These are phyloP conservation scores for Zaprionus lineosus DNA, from an alignment of 2,888 invertebrate species.

Conservation along the genomic window DNA sequence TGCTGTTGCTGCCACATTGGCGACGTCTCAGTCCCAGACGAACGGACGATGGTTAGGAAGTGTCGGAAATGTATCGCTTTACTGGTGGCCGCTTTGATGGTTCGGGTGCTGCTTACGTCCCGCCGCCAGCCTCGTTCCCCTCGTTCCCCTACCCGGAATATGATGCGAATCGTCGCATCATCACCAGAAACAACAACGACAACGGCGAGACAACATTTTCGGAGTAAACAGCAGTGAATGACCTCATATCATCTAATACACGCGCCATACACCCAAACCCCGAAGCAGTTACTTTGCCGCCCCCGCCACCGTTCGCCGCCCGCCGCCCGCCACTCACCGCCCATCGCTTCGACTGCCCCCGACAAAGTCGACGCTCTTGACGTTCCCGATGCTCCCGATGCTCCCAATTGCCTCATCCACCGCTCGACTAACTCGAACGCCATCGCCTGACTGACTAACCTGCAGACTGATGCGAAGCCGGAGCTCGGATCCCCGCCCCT, in stretches of 20 bases:
- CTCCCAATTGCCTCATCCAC: no score
- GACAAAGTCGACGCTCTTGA: no score
- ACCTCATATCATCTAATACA: constrained; percentile 81
- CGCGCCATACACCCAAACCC: constrained; percentile 76
- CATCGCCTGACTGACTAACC: constrained; percentile 48
- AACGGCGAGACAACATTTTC: constrained; percentile 77
- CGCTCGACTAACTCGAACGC: not conserved
- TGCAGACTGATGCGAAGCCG: constrained; percentile 61
- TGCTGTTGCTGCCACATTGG: not conserved
- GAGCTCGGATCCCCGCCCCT: constrained; percentile 17
- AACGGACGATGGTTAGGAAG: constrained; percentile 59
- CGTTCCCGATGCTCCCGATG: no score
- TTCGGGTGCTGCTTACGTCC: constrained; percentile 35
- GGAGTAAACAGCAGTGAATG: constrained; percentile 80
- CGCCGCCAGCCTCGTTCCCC: not conserved
- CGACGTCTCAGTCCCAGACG: constrained; percentile 50
- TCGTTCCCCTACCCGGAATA: constrained; percentile 11
- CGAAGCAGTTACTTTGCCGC: not conserved
- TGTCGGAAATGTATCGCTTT: constrained; percentile 73
- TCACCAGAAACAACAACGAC: constrained; percentile 33
- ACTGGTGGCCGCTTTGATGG: constrained; percentile 14
- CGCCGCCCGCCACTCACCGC: not conserved
- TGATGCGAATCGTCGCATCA: constrained; percentile 62
- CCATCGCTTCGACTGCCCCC: no score
- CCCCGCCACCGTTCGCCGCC: not conserved